Base-by-base conservation (phyloP, 2,113 vertebrate genomes). In the Scomber colias region DNA sequence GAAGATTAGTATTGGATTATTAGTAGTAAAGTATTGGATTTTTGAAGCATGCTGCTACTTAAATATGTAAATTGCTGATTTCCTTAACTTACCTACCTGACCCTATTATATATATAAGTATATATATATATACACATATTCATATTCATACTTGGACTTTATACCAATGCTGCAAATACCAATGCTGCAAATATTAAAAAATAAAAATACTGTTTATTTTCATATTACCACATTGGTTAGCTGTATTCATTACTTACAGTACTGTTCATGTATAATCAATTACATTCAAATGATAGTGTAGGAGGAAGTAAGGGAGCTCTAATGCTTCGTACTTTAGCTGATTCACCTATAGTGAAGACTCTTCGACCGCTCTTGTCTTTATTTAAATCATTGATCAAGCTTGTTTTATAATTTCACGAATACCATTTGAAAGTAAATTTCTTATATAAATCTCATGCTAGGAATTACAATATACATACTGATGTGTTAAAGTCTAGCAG, bases 61-160 rank as follows among this genome's bases (percentile, higher is more conserved):
- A 13, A 27, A 2, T 27, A 7, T 50, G 68, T 55, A 72, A 55
- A 54, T 66, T 82, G 50, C 65, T 54, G 51, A 30, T 67, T 49
- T 61, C 11, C 17, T 44, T 44, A 3, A 56, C 35, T 40, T 2
- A 40, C 6, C 35, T 40, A 40, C 6, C 35, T 8, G 50, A 57
- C 31, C 8, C 27, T 21, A 3, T n/a, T n/a, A 5, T 9, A 27
- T 27, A 27, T 27, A 27, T 27, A 27, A 2, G 3, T 27, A 27
- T 27, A 27, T 27, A 27, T 27, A 27, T 27, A 27, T 27, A 27
- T 27, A 27, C 3, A 27, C 35, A 5, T n/a, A 13, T 35, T 21
- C 35, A 5, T n/a, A 13, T 35, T 21, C 21, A 54, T 62, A 44
- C 54, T 60, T 17, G 10, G 31, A 64, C 12, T 27, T 56, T 13